Evolutionary conservation across 2,888 invertebrate species (phyloP), one percentile per base, ranked within the genome.

Genomic region (Apodemia zela): DNA sequence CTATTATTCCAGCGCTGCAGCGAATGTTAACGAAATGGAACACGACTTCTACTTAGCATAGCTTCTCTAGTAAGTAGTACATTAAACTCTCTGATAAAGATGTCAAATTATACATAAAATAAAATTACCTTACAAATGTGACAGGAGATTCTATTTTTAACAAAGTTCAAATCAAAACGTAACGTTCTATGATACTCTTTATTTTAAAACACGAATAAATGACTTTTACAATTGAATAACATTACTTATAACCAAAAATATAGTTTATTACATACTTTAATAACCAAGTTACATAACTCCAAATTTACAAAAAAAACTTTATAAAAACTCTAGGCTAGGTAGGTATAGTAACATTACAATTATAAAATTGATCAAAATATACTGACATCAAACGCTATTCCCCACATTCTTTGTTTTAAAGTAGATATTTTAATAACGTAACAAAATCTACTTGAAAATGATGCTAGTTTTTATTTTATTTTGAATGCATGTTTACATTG

Each of bases 301-400:
- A 54, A 54, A 54, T 54, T 54, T 54, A 54, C 54, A 54, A 54
- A 54, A 51, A 51, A 54, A 54, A 15, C 25, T 25, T 54, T 15
- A 15, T 13, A 21, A 54, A 54, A 54, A 15, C 4, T 54, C 25
- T 54, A 54, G 15, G 21, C 54, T 54, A 54, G 21, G 15, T 15
- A 15, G 2, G 18, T 25, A 21, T 11, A 51, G 13, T 51, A 21
- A 51, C 51, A 11, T 25, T 25, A 54, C 15, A 21, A 15, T 54
- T 21, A 21, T 21, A 21, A 3, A 21, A 54, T 13, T 54, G 7
- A 54, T 13, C 51, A 51, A 4, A 42, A 42, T 42, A 13, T 6
- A 42, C n/a, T 15, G 42, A n/a, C 15, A 15, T 15, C 42, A 42
- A 42, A 42, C 42, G 6, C 15, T n/a, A 42, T 42, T 15, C 6